These are phyloP conservation scores for Oreochromis aureus DNA, from an alignment of 2,113 vertebrate species.

Conservation along the genomic window DNA sequence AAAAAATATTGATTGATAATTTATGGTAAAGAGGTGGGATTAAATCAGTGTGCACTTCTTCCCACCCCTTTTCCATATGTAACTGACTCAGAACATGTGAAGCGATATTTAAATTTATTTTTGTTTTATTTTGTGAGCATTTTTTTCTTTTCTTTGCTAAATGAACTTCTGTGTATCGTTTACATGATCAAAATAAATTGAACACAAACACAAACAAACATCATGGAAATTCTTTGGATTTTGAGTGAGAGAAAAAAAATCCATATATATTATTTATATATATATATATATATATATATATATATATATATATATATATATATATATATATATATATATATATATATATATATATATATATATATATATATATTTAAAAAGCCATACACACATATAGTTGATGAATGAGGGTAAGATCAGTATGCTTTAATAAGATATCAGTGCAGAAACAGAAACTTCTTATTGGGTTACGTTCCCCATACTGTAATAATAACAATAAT, in stretches of 20 bases:
- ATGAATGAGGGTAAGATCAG: conserved; percentile 73
- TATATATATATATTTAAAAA: no score
- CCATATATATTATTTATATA: no score
- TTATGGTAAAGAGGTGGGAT: not conserved
- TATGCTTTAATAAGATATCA: conserved; percentile 98
- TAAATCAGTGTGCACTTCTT: rapidly evolving
- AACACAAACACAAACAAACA: not conserved
- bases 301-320: rapidly evolving
- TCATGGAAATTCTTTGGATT: not conserved
- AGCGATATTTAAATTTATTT: rapidly evolving
- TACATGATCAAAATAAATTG: rapidly evolving
- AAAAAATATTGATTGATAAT: not conserved
- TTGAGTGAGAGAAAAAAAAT: not conserved
- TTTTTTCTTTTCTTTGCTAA: not conserved
- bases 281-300: no score
- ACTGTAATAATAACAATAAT: conserved; percentile 72
- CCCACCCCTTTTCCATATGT: not conserved
- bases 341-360: no score
- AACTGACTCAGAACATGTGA: not conserved
- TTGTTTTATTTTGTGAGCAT: not conserved
- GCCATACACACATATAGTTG: not conserved
- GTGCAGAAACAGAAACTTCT: conserved; percentile 97
- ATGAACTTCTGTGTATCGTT: rapidly evolving
- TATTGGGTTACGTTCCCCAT: conserved; percentile 86
- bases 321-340: not conserved